Evolutionary conservation across 2,797 vertebrate genomes (phyloP), one percentile per base, ranked within the genome.

Genomic region (Lepilemur ruficaudatus): DNA sequence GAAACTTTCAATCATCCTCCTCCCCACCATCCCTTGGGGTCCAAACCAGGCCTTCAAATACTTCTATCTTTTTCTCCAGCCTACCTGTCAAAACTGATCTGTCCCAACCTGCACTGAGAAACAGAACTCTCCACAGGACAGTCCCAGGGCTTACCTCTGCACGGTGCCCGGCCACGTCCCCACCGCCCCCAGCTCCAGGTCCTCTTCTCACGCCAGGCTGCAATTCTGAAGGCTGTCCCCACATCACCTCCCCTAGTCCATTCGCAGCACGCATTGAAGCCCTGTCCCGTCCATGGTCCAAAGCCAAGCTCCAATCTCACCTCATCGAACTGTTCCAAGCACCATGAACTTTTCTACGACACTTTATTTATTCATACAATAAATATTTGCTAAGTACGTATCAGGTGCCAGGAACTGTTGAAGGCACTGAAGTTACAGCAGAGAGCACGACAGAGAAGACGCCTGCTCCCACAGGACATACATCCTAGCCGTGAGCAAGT

Each of bases 131-230:
- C 2, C 14, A 9, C 65, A 9, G 69, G 38, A 15, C 0, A 7
- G 46, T 4, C 55, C 14, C 32, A 7, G 55, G 57, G 3, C 46
- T 22, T 7, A 4, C 38, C 55, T 41, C 7, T 30, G 22, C 41
- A 1, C 43, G 1, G 4, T 50, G 7, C 23, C 38, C 0, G 0
- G 69, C 50, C 88, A 9, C 14, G 0, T 0, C 20, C 2, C 79
- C 38, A 20, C 12, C 3, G 48, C 13, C 9, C 4, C 41, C 15
- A 65, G 32, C 3, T 28, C 30, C 4, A 0, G 0, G 1, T 20
- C 43, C 80, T 35, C 59, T 48, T 11, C 46, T 25, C 13, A 23
- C 0, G 0, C 20, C 90, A 73, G 14, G 14, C 4, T 46, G 23
- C 41, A 13, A 10, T 14, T 80, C 43, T 22, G 1, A 67, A 15